Evolutionary conservation across 2,797 vertebrate species (phyloP).

Genomic region (Sciurus vulgaris): DNA sequence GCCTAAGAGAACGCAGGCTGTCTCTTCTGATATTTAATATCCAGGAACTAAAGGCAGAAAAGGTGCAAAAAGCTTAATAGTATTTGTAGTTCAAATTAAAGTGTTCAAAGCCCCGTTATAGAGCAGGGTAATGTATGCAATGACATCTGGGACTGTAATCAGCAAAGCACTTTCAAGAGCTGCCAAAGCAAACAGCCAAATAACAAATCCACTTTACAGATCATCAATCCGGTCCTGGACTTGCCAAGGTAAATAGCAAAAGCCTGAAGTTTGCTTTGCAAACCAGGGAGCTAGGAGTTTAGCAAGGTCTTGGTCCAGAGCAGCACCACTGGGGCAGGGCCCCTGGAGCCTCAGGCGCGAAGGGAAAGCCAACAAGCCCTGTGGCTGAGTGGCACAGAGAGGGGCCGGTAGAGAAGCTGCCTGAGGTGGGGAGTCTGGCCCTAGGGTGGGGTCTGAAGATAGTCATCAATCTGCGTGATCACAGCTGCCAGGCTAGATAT

Average conservation of each 20-base stretch:
- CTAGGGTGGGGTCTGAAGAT: neutral
- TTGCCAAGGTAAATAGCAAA: constrained; percentile 97
- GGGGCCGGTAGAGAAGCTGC: neutral
- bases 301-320: constrained; percentile 87
- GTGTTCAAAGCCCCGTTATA: constrained; percentile 89
- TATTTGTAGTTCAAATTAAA: constrained; percentile 91
- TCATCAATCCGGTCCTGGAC: constrained; percentile 96
- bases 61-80: constrained; percentile 90
- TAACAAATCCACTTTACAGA: constrained; percentile 99
- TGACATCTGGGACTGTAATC: constrained; percentile 99
- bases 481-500: neutral
- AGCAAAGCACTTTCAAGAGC: constrained; percentile 96
- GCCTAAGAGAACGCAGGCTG: constrained; percentile 77
- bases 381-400: neutral
- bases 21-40: constrained; percentile 84
- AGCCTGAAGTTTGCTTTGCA: constrained; percentile 94
- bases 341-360: constrained; percentile 5
- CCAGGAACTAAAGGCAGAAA: constrained; percentile 81
- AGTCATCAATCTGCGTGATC: neutral
- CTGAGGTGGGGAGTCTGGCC: neutral
- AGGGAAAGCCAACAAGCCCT: constrained; percentile 26
- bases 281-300: constrained; percentile 90
- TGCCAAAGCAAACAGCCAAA: constrained; percentile 99
- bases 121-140: constrained; percentile 91
- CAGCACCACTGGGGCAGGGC: constrained; percentile 82